phyloP scores from a whole-genome alignment of 2,113 vertebrate genomes.

The Dolichallabes microphthalmus region DNA sequence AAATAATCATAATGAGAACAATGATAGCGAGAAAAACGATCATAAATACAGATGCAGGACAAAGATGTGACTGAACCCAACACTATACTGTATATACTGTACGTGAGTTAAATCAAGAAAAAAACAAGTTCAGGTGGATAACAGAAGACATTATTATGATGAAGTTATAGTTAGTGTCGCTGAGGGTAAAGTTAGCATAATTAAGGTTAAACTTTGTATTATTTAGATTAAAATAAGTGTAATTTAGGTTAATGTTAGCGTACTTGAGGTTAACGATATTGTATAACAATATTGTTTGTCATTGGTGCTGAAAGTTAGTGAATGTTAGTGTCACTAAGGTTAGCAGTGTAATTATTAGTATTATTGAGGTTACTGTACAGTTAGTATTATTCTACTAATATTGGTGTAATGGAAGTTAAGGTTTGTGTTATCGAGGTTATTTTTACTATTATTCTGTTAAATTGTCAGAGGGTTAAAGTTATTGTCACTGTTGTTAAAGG shows the following conservation, averaged over 20 bases:
- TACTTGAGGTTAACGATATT: neutral
- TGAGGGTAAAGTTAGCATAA: neutral
- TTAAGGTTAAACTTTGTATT: neutral
- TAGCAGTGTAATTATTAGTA: neutral
- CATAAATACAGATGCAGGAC: too few species aligned
- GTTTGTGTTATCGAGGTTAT: neutral
- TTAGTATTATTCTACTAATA: neutral
- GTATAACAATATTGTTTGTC: too few species aligned
- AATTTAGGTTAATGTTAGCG: neutral
- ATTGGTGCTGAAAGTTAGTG: neutral
- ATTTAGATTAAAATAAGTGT: neutral
- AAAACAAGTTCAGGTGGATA: too few species aligned
- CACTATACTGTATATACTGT: too few species aligned
- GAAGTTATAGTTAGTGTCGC: neutral
- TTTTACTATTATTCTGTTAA: neutral
- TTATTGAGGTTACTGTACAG: neutral
- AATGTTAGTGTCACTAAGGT: neutral
- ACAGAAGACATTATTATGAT: neutral
- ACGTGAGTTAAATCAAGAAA: too few species aligned
- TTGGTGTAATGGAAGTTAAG: neutral
- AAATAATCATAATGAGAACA: too few species aligned
- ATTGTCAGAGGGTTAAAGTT: neutral
- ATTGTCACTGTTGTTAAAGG: neutral
- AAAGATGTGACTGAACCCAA: too few species aligned
- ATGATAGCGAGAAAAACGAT: too few species aligned